Conservation (phyloP, 1,140 invertebrate genomes). For the Trypoxylus dichotomus region DNA sequence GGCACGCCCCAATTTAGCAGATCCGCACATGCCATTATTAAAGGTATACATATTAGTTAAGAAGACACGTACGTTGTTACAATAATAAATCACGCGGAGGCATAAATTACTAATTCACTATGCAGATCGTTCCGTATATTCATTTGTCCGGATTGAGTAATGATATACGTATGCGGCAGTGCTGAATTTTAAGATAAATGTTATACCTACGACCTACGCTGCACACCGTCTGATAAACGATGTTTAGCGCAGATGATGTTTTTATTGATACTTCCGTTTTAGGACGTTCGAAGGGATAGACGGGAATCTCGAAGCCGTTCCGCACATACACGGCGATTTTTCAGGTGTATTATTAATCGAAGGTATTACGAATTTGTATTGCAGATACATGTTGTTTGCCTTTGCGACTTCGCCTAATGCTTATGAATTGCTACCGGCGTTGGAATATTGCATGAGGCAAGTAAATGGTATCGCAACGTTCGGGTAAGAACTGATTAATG, state of each 20-base stretch:
- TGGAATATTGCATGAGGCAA: slow-evolving; percentile 7
- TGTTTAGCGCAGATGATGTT: slow-evolving; percentile 1
- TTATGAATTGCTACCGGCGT: neutral
- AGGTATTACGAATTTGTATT: neutral
- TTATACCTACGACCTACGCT: neutral
- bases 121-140: slow-evolving; percentile 27
- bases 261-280: slow-evolving; percentile 13
- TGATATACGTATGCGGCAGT: slow-evolving; percentile 19
- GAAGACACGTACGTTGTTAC: slow-evolving; percentile 27
- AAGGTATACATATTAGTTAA: slow-evolving; percentile 29
- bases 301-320: neutral
- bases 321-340: neutral
- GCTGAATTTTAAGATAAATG: slow-evolving; percentile 26
- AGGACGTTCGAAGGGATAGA: neutral
- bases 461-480: slow-evolving; percentile 3
- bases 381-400: slow-evolving; percentile 1
- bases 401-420: neutral
- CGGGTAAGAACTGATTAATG: neutral
- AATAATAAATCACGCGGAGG: neutral
- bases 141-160: slow-evolving; percentile 29
- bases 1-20: neutral
- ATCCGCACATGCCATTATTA: slow-evolving; percentile 17
- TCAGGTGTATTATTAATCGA: neutral
- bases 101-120: slow-evolving; percentile 27
- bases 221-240: neutral